Conservation (phyloP, 2,797 vertebrate species). For the Halcyon smyrnensis region DNA sequence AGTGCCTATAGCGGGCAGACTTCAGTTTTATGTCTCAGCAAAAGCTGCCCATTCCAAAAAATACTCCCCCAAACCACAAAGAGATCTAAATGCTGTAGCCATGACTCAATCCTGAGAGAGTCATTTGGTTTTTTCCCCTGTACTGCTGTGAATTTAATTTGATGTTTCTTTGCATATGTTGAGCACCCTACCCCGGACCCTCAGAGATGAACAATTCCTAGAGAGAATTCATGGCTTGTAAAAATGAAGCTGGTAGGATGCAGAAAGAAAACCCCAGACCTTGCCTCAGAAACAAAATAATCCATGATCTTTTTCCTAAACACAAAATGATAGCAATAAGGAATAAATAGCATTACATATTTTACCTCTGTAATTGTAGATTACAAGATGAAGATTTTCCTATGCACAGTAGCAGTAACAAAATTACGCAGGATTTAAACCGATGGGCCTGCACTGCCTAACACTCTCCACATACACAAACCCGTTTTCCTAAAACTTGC, state of each 20-base stretch:
- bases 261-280: neutral
- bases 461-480: neutral
- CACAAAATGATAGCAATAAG: neutral
- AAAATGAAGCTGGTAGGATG: neutral
- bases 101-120: neutral
- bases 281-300: neutral
- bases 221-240: neutral
- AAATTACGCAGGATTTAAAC: neutral
- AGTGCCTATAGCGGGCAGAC: neutral
- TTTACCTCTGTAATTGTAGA: neutral
- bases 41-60: neutral
- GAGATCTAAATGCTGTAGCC: neutral
- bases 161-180: neutral
- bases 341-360: neutral
- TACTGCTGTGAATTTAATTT: neutral
- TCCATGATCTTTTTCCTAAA: neutral
- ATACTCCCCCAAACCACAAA: neutral
- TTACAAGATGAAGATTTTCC: neutral
- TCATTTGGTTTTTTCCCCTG: neutral
- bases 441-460: neutral
- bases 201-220: neutral
- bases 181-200: neutral
- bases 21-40: neutral
- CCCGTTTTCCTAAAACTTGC: neutral
- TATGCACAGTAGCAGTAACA: neutral